Percentiles rank a stretch among this genome's conserved stretches.
phyloP scores from a whole-genome alignment of 2,888 invertebrate species.

The Sminthurides aquaticus region DNA sequence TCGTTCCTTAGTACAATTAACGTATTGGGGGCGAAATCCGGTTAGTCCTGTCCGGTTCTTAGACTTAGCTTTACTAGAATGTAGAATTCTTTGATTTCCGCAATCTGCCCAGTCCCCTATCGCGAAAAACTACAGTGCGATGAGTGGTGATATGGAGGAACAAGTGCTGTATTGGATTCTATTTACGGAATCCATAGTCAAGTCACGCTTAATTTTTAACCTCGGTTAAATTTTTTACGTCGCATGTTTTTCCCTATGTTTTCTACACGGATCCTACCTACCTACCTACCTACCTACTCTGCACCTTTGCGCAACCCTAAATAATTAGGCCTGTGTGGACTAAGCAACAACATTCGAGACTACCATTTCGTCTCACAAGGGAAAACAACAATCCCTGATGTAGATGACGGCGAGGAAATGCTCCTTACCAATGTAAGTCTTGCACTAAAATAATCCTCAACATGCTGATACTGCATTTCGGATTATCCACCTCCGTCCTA shows the following conservation, averaged over 20 bases:
- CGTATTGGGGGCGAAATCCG: no score
- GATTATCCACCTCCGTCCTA: no score
- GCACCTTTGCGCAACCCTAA: neutral
- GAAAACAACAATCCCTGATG: conserved; percentile 53
- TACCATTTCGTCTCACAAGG: conserved; percentile 56
- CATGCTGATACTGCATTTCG: neutral
- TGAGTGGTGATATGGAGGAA: neutral
- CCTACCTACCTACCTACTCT: neutral
- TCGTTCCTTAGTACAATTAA: no score
- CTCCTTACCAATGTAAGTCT: conserved; percentile 45
- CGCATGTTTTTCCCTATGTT: neutral
- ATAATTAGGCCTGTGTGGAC: conserved; percentile 54
- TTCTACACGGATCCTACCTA: no score
- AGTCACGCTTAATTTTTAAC: no score
- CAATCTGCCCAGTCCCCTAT: neutral
- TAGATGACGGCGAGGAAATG: conserved; percentile 55
- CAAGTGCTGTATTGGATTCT: no score
- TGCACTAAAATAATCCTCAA: neutral
- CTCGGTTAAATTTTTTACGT: neutral
- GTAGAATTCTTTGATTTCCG: no score
- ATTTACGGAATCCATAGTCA: no score
- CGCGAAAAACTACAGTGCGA: neutral
- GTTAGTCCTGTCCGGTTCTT: no score
- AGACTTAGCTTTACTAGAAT: no score
- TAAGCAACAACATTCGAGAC: conserved; percentile 75